Evolutionary conservation across 92 coral and sea anemone species (phyloP).

Genomic region (Epizoanthus scotinus): DNA sequence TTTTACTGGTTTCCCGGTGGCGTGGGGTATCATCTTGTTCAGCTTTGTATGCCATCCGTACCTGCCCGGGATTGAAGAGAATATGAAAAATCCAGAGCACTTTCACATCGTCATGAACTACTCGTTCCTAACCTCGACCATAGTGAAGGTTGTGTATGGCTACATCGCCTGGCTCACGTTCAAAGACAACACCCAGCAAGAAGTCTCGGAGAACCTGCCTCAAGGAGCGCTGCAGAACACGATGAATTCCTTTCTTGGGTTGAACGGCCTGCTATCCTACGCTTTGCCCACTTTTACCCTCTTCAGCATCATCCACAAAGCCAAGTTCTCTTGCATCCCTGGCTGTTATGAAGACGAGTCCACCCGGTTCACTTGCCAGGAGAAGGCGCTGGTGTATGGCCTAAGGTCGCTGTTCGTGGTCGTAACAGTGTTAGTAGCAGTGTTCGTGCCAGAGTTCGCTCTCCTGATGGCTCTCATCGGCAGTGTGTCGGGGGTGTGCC

Average conservation of each 20-base stretch:
- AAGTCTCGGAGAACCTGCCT: constrained; percentile 96
- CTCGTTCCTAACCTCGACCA: constrained; percentile 76
- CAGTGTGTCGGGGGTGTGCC: constrained; percentile 88
- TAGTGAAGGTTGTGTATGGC: constrained; percentile 79
- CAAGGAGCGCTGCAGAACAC: constrained; percentile 90
- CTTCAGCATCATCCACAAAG: constrained; percentile 84
- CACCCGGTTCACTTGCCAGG: constrained; percentile 71
- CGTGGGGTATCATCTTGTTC: constrained; percentile 96
- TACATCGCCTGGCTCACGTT: constrained; percentile 90
- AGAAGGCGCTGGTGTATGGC: constrained; percentile 64
- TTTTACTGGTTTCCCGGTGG: constrained; percentile 88
- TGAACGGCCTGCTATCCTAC: constrained; percentile 93
- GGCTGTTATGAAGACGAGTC: constrained; percentile 87
- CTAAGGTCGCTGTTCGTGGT: constrained; percentile 84
- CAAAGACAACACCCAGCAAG: constrained; percentile 83
- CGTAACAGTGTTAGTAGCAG: constrained; percentile 71
- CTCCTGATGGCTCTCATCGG: constrained; percentile 94
- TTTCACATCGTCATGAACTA: constrained; percentile 93
- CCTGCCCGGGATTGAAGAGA: constrained; percentile 87
- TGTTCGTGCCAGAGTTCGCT: constrained; percentile 91
- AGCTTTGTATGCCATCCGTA: constrained; percentile 98
- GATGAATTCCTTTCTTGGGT: constrained; percentile 85
- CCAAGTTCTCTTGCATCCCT: constrained; percentile 72
- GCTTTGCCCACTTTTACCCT: constrained; percentile 92
- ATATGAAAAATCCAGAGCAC: constrained; percentile 84